Conservation (phyloP, 2,797 vertebrate species). For the Agapornis canus region DNA sequence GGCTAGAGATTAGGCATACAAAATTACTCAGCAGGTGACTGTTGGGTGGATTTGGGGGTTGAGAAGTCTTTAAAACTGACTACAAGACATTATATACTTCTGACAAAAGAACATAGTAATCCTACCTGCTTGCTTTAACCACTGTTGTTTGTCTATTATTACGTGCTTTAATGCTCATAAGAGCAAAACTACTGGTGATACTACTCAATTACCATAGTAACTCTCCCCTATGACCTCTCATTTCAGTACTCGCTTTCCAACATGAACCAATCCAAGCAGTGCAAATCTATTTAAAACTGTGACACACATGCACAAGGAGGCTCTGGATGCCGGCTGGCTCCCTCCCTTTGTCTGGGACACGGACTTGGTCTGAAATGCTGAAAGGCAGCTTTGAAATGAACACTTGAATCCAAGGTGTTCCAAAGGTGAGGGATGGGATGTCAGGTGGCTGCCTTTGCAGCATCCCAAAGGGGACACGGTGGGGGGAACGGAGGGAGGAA, state of each 20-base stretch:
- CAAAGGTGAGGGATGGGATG: constrained; percentile 75
- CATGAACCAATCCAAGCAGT: constrained; percentile 78
- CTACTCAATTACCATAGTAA: constrained; percentile 98
- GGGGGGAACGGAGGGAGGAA: not conserved
- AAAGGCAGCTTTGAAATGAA: constrained; percentile 76
- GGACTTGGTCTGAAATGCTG: constrained; percentile 72
- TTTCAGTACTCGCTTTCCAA: constrained; percentile 74
- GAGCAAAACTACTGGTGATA: constrained; percentile 90
- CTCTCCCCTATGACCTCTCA: constrained; percentile 87
- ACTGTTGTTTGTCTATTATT: constrained; percentile 92
- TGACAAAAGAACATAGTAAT: constrained; percentile 94
- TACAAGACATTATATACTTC: constrained; percentile 95
- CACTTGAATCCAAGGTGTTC: constrained; percentile 75
- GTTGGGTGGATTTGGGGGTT: constrained; percentile 83
- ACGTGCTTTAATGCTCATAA: constrained; percentile 88
- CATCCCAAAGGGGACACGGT: not conserved
- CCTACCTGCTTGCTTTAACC: constrained; percentile 98
- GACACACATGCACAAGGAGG: constrained; percentile 66
- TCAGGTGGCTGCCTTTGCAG: not conserved
- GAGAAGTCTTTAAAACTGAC: constrained; percentile 96
- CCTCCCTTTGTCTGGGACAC: constrained; percentile 71
- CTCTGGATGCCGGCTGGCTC: constrained; percentile 23
- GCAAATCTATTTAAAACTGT: constrained; percentile 80
- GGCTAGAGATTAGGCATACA: constrained; percentile 86
- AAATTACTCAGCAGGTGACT: constrained; percentile 86